Evolutionary conservation across 64 coral and sea anemone species (phyloP).

Genomic region (Pocillopora damicornis): DNA sequence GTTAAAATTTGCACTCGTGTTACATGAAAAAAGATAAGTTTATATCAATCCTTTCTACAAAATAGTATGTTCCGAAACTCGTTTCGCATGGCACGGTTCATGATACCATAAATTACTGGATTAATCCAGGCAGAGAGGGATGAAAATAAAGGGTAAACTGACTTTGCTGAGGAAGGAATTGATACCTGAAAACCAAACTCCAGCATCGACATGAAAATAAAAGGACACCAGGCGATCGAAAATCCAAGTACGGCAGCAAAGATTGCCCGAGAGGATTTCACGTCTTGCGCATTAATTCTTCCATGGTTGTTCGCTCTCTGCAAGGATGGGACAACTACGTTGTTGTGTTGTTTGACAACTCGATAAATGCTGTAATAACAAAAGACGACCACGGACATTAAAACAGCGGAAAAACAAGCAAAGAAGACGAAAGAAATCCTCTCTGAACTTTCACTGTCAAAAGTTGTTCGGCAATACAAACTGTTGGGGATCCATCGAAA

Average conservation of each 20-base stretch:
- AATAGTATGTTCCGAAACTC: not conserved
- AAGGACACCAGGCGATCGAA: not conserved
- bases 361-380: not conserved
- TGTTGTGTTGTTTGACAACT: not conserved
- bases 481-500: no score
- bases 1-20: no score
- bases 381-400: not conserved
- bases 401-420: not conserved
- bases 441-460: no score
- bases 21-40: no score
- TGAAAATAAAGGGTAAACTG: not conserved
- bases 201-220: not conserved
- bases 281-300: not conserved
- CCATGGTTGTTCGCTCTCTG: not conserved
- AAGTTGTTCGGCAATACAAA: no score
- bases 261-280: not conserved
- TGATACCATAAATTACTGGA: not conserved
- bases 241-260: not conserved
- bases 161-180: not conserved
- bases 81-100: not conserved
- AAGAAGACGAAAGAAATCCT: no score
- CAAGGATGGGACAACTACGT: not conserved
- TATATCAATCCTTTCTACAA: no score
- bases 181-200: not conserved
- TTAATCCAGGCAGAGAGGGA: not conserved